phyloP scores from a whole-genome alignment of 2,888 invertebrate genomes.

The Octonoba sinensis region DNA sequence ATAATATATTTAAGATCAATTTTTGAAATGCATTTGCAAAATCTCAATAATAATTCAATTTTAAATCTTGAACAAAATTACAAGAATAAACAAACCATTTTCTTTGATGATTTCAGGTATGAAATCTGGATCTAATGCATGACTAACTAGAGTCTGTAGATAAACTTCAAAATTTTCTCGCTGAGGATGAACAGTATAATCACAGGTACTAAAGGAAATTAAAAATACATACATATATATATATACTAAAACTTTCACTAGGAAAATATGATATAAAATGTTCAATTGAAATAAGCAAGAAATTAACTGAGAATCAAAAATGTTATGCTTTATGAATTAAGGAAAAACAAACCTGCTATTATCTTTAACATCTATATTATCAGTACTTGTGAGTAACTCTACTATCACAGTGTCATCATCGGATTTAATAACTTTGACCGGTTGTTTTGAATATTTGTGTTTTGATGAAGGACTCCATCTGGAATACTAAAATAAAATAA shows the following conservation, averaged over 20 bases:
- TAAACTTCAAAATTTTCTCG: slow-evolving; percentile 92
- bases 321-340: no score
- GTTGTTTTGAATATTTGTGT: slow-evolving; percentile 50
- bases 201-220: slow-evolving; percentile 44
- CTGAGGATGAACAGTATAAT: slow-evolving; percentile 74
- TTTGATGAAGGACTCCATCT: slow-evolving; percentile 67
- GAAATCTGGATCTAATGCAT: slow-evolving; percentile 89
- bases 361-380: slow-evolving; percentile 48
- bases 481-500: slow-evolving; percentile 65
- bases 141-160: slow-evolving; percentile 90
- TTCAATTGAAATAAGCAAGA: no score
- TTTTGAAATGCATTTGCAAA: no score
- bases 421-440: slow-evolving; percentile 55
- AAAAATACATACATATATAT: not conserved
- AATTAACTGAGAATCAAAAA: no score
- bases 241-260: no score
- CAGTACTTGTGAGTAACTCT: slow-evolving; percentile 47
- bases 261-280: no score
- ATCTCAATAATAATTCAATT: no score
- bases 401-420: slow-evolving; percentile 64
- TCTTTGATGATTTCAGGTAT: slow-evolving; percentile 90
- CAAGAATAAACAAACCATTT: slow-evolving; percentile 77
- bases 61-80: no score
- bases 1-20: no score
- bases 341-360: slow-evolving; percentile 37